Percentiles rank a stretch among this genome's conserved stretches.
Evolutionary conservation across 2,888 invertebrate species (phyloP).

Genomic region (Macaria notata): DNA sequence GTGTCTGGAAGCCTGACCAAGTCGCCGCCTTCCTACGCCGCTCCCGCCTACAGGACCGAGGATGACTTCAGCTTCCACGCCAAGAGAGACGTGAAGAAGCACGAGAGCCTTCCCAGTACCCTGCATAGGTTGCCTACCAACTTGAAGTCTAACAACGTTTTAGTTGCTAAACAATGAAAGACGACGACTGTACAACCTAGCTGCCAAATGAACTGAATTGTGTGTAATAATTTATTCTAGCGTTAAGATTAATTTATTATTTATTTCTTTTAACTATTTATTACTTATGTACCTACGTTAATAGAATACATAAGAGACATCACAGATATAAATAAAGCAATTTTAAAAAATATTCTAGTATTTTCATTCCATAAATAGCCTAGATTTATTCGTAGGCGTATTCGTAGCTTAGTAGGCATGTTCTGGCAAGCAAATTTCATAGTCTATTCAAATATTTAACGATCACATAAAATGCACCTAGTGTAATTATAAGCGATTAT

Average conservation of each 20-base stretch:
- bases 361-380: slow-evolving; percentile 2
- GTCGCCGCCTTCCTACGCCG: slow-evolving; percentile 45
- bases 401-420: no score
- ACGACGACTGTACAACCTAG: not conserved
- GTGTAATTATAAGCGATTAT: no score
- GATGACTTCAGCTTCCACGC: slow-evolving; percentile 59
- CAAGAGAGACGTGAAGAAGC: slow-evolving; percentile 59
- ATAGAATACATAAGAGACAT: slow-evolving; percentile 31
- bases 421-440: no score
- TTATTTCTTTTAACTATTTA: slow-evolving; percentile 27
- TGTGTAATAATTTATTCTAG: slow-evolving; percentile 12
- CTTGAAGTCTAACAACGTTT: slow-evolving; percentile 32
- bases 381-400: no score
- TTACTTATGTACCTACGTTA: slow-evolving; percentile 4
- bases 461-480: no score
- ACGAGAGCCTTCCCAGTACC: slow-evolving; percentile 30
- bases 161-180: slow-evolving; percentile 34
- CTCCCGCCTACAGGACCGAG: slow-evolving; percentile 56
- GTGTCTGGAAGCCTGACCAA: slow-evolving; percentile 64
- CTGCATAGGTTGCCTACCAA: slow-evolving; percentile 33
- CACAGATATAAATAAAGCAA: slow-evolving; percentile 41
- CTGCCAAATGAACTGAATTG: slow-evolving; percentile 10
- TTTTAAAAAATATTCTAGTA: slow-evolving; percentile 21
- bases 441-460: no score
- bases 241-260: slow-evolving; percentile 25